These are phyloP conservation scores for Temnothorax longispinosus DNA, from an alignment of 1,140 invertebrate genomes.

Conservation along the genomic window DNA sequence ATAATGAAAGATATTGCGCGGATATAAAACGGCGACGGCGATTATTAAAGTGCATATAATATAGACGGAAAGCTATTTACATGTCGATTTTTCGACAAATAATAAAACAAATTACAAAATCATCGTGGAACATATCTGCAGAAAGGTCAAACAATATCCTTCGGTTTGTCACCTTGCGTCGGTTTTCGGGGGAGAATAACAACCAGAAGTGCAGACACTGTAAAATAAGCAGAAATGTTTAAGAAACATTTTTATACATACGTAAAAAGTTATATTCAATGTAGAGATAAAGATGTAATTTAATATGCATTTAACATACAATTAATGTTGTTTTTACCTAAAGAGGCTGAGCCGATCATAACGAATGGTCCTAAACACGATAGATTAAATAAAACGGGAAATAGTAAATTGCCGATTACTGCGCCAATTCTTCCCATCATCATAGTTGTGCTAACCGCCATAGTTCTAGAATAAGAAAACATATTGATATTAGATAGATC, in stretches of 20 bases:
- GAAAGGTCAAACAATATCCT: conserved; percentile 34
- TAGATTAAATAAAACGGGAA: conserved; percentile 81
- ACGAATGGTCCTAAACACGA: conserved; percentile 81
- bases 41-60: background rate
- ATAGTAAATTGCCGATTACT: conserved; percentile 82
- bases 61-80: conserved; percentile 53
- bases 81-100: background rate
- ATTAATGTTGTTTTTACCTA: conserved; percentile 70
- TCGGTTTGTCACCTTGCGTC: conserved; percentile 24
- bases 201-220: conserved; percentile 74
- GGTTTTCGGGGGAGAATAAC: conserved; percentile 70
- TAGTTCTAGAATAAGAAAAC: conserved; percentile 79
- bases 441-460: conserved; percentile 83
- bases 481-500: background rate
- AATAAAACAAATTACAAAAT: background rate
- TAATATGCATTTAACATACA: background rate
- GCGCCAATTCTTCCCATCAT: conserved; percentile 83
- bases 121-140: background rate
- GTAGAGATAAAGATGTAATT: background rate
- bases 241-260: conserved; percentile 26
- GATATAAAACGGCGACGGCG: background rate
- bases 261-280: background rate
- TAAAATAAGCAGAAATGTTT: conserved; percentile 19
- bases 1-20: conserved; percentile 48
- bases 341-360: conserved; percentile 80